A percentile compares a stretch with the other conserved stretches of the same genome.
Evolutionary conservation across 2,888 invertebrate species (phyloP).

Genomic region (Uloborus plumipes): DNA sequence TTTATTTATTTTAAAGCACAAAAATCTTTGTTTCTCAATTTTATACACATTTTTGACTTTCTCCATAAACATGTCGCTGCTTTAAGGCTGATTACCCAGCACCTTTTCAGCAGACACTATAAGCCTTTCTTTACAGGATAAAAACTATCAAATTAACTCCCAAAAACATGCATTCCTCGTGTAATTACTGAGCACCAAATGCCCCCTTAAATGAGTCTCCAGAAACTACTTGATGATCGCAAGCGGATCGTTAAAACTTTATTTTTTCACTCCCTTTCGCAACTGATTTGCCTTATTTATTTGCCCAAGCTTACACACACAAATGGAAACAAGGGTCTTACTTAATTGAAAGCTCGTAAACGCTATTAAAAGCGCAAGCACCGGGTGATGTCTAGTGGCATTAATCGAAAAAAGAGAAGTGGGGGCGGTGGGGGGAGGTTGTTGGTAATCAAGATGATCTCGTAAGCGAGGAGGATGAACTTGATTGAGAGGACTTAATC

Average conservation of each 20-base stretch:
- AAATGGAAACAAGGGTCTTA: constrained; percentile 11
- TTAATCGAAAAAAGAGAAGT: too few relatives aligned
- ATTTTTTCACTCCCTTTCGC: constrained; percentile 18
- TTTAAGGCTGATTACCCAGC: too few relatives aligned
- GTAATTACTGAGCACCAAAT: constrained; percentile 57
- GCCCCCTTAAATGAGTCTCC: constrained; percentile 37
- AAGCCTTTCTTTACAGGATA: not conserved
- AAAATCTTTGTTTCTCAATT: too few relatives aligned
- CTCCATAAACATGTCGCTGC: too few relatives aligned
- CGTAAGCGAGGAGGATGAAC: constrained; percentile 29
- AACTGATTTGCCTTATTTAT: constrained; percentile 46
- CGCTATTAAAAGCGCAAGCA: constrained; percentile 47
- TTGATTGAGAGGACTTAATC: constrained; percentile 61
- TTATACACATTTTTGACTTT: too few relatives aligned
- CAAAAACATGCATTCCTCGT: constrained; percentile 38
- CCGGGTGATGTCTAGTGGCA: constrained; percentile 20
- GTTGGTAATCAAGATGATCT: constrained; percentile 57
- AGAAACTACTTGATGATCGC: constrained; percentile 39
- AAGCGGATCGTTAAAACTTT: constrained; percentile 30
- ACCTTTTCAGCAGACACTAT: too few relatives aligned
- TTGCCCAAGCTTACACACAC: constrained; percentile 22
- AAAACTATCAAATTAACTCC: constrained; percentile 14
- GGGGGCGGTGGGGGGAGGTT: not conserved
- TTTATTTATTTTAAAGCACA: too few relatives aligned
- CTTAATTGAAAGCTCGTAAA: constrained; percentile 62